Evolutionary conservation across 2,888 invertebrate genomes (phyloP).

Genomic region (Venustoraphidia nigricollis): DNA sequence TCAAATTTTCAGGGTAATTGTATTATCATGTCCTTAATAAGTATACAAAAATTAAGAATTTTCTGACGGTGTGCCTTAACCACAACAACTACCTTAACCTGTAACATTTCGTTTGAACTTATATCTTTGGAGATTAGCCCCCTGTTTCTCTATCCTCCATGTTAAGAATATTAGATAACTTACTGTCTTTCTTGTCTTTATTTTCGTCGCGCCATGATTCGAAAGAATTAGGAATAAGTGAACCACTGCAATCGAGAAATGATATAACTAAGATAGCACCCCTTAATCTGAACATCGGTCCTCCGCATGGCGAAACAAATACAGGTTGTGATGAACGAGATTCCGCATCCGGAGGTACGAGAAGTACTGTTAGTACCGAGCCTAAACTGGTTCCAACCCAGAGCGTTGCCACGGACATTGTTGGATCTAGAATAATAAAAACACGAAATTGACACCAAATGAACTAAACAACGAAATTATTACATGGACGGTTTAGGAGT

Average conservation of each 20-base stretch:
- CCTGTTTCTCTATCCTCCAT: no score
- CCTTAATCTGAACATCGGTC: conserved; percentile 90
- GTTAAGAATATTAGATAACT: conserved; percentile 13
- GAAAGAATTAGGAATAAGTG: conserved; percentile 75
- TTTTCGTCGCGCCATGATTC: conserved; percentile 90
- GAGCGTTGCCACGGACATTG: conserved; percentile 69
- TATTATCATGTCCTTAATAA: no score
- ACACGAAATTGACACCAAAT: no score
- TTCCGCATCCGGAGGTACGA: conserved; percentile 69
- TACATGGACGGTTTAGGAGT: no score
- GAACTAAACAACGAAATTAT: background rate
- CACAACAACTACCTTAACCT: no score
- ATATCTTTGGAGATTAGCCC: no score
- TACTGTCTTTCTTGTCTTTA: conserved; percentile 36
- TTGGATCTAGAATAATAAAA: conserved; percentile 48
- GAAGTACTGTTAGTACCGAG: conserved; percentile 83
- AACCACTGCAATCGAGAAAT: conserved; percentile 90
- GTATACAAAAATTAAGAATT: no score
- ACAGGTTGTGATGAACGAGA: conserved; percentile 72
- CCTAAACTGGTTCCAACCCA: conserved; percentile 98
- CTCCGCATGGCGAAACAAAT: conserved; percentile 83
- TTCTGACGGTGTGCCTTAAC: no score
- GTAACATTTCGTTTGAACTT: no score
- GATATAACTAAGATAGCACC: conserved; percentile 89
- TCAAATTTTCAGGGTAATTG: no score